Base-by-base conservation (phyloP, 2,888 invertebrate species). In the Oeneis ivallda region DNA sequence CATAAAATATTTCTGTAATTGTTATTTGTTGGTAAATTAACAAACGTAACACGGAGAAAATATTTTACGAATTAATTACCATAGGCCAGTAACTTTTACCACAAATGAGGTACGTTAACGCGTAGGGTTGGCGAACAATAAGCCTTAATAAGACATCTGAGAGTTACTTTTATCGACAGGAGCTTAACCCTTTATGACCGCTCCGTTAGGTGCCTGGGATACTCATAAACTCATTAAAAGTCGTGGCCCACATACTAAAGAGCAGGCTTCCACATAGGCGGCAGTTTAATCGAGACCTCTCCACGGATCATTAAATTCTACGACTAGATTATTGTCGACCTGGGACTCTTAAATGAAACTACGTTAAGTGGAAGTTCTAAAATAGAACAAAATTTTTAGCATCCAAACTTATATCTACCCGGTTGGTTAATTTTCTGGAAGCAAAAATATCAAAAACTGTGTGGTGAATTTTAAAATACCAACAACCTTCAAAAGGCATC, bases 221-320 rank as follows among this genome's bases (percentile, higher is more conserved):
- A 77, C 83, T 85, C 87, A 85, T 89, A 88, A 89, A 87, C 85
- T 88, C 87, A 89, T 89, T 89, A 88, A 87, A 89, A 89, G 87
- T 89, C 87, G 79, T 80, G 59, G 82, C 82, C 79, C 78, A 81
- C 84, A 81, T 78, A 82, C 81, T 84, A 83, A 85, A 85, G 82
- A 85, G 83, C 83, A 85, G 83, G 82, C 83, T 82, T 82, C 85
- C 84, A 84, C 84, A 84, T 79, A 84, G 83, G 85, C 80, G 86
- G 82, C 84, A 83, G 85, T 88, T 87, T 88, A 89, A 89, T 89
- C 86, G 89, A 82, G 83, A 86, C 82, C 86, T 82, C 83, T 87
- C 87, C 85, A 85, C 84, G 85, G 81, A 77, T 84, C 86, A 88
- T 90, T 90, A 86, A 86, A 82, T 84, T 83, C 79, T 81, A 85